A percentile compares a stretch with the other conserved stretches of the same genome.
Evolutionary conservation across 2,797 vertebrate species (phyloP).

Genomic region (Acomys russatus): DNA sequence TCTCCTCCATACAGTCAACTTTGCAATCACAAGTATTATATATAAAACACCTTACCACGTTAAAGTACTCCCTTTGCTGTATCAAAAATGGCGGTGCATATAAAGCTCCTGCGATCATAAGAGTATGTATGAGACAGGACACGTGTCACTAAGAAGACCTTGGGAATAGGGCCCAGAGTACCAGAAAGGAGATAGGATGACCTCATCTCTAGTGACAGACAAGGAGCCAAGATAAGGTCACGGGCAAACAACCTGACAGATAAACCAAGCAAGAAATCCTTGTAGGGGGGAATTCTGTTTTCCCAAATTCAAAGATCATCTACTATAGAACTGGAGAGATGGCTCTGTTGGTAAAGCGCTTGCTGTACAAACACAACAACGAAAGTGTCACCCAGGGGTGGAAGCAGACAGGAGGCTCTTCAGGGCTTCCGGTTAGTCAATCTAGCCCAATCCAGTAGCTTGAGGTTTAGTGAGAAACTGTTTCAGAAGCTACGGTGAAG

Average conservation of each 20-base stretch:
- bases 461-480: not conserved
- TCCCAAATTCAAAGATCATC: not conserved
- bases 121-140: not conserved
- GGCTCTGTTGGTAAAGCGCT: not conserved
- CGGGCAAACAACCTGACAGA: not conserved
- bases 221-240: not conserved
- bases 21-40: not conserved
- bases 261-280: not conserved
- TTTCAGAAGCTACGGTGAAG: not conserved
- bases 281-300: conserved; percentile 25
- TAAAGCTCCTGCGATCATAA: conserved; percentile 34
- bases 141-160: not conserved
- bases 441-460: not conserved
- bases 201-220: not conserved
- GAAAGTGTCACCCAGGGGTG: not conserved
- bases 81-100: conserved; percentile 40
- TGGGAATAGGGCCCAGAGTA: not conserved
- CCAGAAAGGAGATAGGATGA: not conserved
- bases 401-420: not conserved
- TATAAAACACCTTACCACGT: conserved; percentile 30
- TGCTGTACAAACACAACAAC: not conserved
- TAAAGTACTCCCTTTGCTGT: conserved; percentile 13
- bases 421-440: not conserved
- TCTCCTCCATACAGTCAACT: not conserved
- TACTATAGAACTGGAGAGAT: no score